Conservation (phyloP, 2,797 vertebrate species). For the Hipposideros larvatus region DNA sequence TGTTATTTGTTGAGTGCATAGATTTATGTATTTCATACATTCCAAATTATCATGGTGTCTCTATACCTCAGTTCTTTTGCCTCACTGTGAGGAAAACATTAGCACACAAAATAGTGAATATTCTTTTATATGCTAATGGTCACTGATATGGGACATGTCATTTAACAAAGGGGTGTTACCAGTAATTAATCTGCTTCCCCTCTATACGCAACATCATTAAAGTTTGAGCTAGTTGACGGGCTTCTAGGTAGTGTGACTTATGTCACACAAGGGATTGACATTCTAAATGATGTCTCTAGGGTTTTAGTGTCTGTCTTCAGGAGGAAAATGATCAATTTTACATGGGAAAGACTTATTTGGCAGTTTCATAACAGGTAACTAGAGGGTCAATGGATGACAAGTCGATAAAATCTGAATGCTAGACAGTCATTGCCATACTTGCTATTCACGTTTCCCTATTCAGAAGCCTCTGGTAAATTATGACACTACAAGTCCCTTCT, state of each 20-base stretch:
- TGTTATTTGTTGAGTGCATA: not conserved
- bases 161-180: not conserved
- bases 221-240: constrained; percentile 35
- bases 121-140: not conserved
- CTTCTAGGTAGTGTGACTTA: constrained; percentile 33
- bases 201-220: not conserved
- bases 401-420: not conserved
- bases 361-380: constrained; percentile 2
- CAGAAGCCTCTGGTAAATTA: constrained; percentile 20
- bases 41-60: not conserved
- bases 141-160: not conserved
- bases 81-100: not conserved
- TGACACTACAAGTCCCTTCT: not conserved
- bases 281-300: constrained; percentile 9
- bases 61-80: not conserved
- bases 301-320: constrained; percentile 29
- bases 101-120: not conserved
- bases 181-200: constrained; percentile 44
- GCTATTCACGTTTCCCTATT: not conserved
- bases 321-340: not conserved
- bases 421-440: not conserved
- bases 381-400: not conserved
- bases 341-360: constrained; percentile 32
- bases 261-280: constrained; percentile 6
- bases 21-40: not conserved